Evolutionary conservation across 2,797 vertebrate genomes (phyloP).

Genomic region (Nyctibius grandis): DNA sequence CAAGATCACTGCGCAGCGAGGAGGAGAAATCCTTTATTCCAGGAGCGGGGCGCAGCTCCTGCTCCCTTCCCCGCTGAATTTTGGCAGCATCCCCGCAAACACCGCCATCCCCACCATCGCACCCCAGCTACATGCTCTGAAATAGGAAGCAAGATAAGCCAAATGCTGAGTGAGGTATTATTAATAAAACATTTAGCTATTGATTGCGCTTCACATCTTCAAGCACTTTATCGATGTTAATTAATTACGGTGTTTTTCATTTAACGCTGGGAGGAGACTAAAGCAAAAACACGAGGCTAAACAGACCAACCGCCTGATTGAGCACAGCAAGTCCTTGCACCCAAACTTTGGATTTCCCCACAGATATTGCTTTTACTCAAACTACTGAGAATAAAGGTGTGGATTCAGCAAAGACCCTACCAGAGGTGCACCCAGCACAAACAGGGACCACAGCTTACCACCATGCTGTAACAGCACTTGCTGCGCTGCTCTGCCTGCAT

Average conservation of each 20-base stretch:
- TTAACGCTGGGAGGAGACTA: not conserved
- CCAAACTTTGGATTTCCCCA: not conserved
- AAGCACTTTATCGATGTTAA: not conserved
- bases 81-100: not conserved
- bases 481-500: not conserved
- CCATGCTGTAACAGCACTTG: not conserved
- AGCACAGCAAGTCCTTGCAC: accelerated
- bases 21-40: not conserved
- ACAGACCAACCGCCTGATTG: accelerated
- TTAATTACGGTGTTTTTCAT: conserved; percentile 30
- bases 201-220: not conserved
- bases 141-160: not conserved
- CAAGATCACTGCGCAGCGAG: accelerated
- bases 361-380: not conserved
- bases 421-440: not conserved
- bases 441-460: not conserved
- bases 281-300: not conserved
- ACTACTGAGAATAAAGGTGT: accelerated
- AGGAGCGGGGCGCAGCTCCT: not conserved
- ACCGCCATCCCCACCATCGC: accelerated
- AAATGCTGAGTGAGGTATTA: not conserved
- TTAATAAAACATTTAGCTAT: not conserved
- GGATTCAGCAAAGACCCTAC: not conserved
- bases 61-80: not conserved
- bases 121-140: accelerated